These are phyloP conservation scores for Ametastegia equiseti DNA, from an alignment of 2,888 invertebrate species.

Conservation along the genomic window DNA sequence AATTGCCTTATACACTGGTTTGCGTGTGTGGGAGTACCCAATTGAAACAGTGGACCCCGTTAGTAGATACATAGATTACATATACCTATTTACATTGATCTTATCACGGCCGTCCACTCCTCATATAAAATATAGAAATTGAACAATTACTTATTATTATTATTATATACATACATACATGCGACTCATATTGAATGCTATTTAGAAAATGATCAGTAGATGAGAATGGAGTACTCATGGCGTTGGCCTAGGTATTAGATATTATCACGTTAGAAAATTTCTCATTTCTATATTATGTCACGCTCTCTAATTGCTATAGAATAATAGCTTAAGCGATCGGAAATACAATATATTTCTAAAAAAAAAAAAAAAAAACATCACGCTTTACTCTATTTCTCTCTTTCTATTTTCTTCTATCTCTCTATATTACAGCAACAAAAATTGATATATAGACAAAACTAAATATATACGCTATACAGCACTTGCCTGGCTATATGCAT, in stretches of 20 bases:
- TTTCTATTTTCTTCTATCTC: background rate
- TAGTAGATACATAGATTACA: conserved; percentile 7
- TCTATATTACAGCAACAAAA: too few species aligned
- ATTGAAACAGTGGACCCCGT: conserved; percentile 36
- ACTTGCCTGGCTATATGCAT: background rate
- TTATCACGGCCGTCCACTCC: too few species aligned
- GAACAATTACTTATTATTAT: too few species aligned
- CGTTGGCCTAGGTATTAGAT: conserved; percentile 34
- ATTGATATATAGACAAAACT: background rate
- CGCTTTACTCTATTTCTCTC: background rate
- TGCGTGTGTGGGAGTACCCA: conserved; percentile 45
- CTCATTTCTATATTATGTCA: background rate
- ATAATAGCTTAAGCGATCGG: conserved; percentile 5
- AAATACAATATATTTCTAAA: background rate
- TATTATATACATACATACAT: too few species aligned
- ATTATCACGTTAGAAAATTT: conserved; percentile 28
- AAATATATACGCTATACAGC: background rate
- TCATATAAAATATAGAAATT: background rate
- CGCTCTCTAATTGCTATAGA: background rate
- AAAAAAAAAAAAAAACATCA: too few species aligned
- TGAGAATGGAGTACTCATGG: conserved; percentile 44
- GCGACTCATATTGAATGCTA: conserved; percentile 27
- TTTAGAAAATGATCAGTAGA: conserved; percentile 26
- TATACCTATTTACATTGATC: background rate
- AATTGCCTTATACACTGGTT: conserved; percentile 24